Percentiles rank a stretch among this genome's conserved stretches.
Conservation (phyloP, 2,888 invertebrate species). For the Rutpela maculata region DNA sequence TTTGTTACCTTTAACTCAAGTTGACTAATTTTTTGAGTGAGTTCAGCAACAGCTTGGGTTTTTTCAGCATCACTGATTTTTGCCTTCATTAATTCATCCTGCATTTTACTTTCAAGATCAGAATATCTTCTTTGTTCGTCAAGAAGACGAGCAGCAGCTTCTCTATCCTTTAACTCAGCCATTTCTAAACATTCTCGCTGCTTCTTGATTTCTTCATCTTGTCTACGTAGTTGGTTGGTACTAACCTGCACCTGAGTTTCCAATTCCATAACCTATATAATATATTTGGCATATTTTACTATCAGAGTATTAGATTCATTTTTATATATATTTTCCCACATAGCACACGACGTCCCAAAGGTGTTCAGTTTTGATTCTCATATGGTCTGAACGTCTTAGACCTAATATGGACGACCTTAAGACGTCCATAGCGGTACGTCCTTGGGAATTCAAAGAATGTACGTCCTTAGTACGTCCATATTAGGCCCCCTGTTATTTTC, state of each 20-base stretch:
- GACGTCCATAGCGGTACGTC: no score
- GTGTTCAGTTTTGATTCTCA: no score
- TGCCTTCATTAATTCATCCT: constrained; percentile 95
- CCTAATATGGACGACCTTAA: no score
- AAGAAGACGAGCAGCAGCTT: constrained; percentile 84
- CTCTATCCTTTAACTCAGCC: constrained; percentile 84
- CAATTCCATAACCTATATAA: constrained; percentile 88
- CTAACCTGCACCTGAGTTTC: constrained; percentile 96
- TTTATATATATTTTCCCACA: no score
- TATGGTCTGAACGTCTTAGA: no score
- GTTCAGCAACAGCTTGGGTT: constrained; percentile 93
- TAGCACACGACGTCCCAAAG: no score
- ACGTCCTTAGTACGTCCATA: no score
- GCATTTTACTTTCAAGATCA: constrained; percentile 81
- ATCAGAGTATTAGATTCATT: no score
- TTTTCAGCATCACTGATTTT: constrained; percentile 96
- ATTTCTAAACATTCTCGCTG: constrained; percentile 87
- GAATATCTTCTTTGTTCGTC: constrained; percentile 89
- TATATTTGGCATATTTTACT: not conserved
- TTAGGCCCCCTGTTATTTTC: no score
- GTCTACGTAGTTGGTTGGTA: constrained; percentile 90
- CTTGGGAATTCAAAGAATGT: no score
- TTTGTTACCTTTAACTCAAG: constrained; percentile 88
- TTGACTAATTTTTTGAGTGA: constrained; percentile 94
- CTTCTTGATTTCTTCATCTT: constrained; percentile 94